Percentiles rank a stretch among this genome's conserved stretches.
phyloP scores from a whole-genome alignment of 2,888 invertebrate species.

The Ellobium chinense region DNA sequence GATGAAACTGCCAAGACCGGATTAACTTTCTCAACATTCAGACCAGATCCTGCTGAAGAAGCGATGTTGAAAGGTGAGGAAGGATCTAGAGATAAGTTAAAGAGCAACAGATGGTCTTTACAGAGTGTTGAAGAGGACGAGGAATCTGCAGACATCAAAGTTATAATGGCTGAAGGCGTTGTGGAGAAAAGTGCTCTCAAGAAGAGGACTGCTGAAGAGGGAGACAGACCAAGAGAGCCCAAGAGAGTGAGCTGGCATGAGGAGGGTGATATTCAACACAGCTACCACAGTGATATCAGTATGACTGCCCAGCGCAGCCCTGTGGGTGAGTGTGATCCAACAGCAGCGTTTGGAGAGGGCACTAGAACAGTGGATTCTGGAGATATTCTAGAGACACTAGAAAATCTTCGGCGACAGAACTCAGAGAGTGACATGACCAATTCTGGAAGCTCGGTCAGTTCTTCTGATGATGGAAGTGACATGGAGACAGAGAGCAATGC shows the following conservation, averaged over 20 bases:
- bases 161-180: constrained; percentile 38
- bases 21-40: constrained; percentile 54
- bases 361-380: constrained; percentile 46
- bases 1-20: background rate
- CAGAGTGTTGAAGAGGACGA: constrained; percentile 51
- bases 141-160: constrained; percentile 30
- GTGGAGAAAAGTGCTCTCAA: constrained; percentile 39
- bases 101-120: constrained; percentile 51
- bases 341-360: constrained; percentile 44
- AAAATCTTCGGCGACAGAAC: constrained; percentile 49
- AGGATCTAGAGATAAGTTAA: constrained; percentile 13
- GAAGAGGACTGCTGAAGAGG: constrained; percentile 11
- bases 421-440: constrained; percentile 56
- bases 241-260: constrained; percentile 70
- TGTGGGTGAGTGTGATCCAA: constrained; percentile 51
- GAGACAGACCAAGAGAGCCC: constrained; percentile 46
- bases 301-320: constrained; percentile 54
- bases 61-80: constrained; percentile 14
- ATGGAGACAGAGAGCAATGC: constrained; percentile 42
- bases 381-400: constrained; percentile 55
- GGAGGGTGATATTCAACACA: constrained; percentile 51
- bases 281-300: constrained; percentile 55
- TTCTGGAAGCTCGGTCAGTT: constrained; percentile 48
- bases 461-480: constrained; percentile 37
- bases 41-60: constrained; percentile 51